Evolutionary conservation across 2,113 vertebrate genomes (phyloP).

Genomic region (Mastomys natalensis): DNA sequence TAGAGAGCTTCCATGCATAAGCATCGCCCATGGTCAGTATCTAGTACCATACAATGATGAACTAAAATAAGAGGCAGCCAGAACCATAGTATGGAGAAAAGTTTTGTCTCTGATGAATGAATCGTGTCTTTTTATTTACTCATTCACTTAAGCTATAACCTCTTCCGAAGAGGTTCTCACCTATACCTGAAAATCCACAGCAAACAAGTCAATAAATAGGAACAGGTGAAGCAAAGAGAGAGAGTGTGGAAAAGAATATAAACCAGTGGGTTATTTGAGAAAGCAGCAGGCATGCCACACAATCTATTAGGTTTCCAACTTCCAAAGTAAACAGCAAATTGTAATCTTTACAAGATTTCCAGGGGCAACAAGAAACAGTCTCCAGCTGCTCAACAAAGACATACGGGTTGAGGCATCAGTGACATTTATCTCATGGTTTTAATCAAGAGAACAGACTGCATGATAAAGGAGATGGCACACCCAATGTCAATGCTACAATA

Average conservation of each 20-base stretch:
- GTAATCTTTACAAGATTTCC: conserved; percentile 3
- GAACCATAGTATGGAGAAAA: background rate
- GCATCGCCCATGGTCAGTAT: background rate
- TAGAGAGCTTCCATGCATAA: background rate
- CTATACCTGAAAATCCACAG: conserved; percentile 1
- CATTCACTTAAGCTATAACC: conserved; percentile 17
- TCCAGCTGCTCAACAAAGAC: conserved; percentile 13
- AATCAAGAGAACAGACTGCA: conserved; percentile 65
- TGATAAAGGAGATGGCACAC: conserved; percentile 41
- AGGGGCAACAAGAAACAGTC: conserved; percentile 23
- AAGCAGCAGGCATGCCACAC: background rate
- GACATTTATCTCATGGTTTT: conserved; percentile 64
- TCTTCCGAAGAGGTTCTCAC: background rate
- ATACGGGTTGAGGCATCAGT: background rate
- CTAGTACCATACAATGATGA: background rate
- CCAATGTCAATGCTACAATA: conserved; percentile 61
- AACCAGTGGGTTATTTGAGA: background rate
- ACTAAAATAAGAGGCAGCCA: background rate
- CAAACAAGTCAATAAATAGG: conserved; percentile 9
- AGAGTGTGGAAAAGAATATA: background rate
- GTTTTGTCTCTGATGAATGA: background rate
- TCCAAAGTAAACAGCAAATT: conserved; percentile 40
- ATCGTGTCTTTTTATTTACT: background rate
- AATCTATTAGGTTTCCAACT: background rate
- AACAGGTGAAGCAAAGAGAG: conserved; percentile 29